Evolutionary conservation across 2,113 vertebrate species (phyloP).

Genomic region (Dipodomys stephensi): DNA sequence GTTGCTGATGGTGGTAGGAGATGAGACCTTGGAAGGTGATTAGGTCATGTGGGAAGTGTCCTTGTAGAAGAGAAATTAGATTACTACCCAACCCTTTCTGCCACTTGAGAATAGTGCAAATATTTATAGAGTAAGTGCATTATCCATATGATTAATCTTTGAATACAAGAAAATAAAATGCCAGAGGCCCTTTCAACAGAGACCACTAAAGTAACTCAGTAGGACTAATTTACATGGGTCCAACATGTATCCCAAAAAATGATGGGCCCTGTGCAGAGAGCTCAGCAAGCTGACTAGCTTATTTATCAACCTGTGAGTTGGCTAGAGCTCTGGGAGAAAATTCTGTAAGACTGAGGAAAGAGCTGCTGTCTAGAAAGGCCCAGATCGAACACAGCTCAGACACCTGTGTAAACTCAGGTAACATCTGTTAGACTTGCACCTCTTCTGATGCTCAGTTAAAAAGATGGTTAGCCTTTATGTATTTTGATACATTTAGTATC

Average conservation of each 20-base stretch:
- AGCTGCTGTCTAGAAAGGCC: not conserved
- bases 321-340: not conserved
- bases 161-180: not conserved
- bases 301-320: not conserved
- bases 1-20: not conserved
- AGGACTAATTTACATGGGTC: not conserved
- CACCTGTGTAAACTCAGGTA: not conserved
- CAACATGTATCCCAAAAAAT: not conserved
- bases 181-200: not conserved
- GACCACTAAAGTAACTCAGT: not conserved
- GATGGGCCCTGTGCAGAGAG: not conserved
- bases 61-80: not conserved
- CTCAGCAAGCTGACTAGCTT: not conserved
- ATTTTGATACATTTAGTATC: not conserved
- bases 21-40: not conserved
- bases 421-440: not conserved
- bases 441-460: constrained; percentile 2
- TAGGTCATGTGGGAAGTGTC: not conserved
- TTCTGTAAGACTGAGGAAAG: not conserved
- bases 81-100: not conserved
- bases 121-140: not conserved
- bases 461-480: not conserved
- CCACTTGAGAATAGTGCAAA: not conserved
- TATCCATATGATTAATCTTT: not conserved
- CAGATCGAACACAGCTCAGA: not conserved